Conservation (phyloP, 2,888 invertebrate species). For the Callyntrura guangdongensis region DNA sequence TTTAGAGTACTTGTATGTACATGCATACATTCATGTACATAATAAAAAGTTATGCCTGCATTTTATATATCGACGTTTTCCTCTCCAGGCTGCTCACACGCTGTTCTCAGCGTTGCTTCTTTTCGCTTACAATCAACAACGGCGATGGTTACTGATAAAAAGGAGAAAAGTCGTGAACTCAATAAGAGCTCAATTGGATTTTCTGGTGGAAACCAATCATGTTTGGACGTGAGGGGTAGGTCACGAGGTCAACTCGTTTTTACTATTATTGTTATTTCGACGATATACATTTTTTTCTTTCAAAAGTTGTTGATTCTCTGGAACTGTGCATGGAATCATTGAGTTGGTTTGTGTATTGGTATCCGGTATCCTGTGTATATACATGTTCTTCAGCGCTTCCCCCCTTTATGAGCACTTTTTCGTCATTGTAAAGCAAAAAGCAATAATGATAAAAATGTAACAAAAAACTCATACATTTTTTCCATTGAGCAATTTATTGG, state of each 20-base stretch:
- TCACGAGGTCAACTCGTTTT: conserved; percentile 74
- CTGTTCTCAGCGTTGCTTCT: neutral
- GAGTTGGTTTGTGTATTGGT: neutral
- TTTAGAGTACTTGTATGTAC: neutral
- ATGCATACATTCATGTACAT: neutral
- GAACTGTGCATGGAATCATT: neutral
- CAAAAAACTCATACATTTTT: conserved; percentile 53
- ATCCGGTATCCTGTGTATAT: neutral
- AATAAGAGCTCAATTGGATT: conserved; percentile 64
- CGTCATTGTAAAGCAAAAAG: conserved; percentile 36
- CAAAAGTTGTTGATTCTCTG: conserved; percentile 21
- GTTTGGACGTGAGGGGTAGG: conserved; percentile 75
- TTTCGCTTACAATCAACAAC: neutral
- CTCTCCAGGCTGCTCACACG: conserved; percentile 11
- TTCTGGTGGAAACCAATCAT: conserved; percentile 65
- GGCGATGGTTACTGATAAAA: conserved; percentile 14
- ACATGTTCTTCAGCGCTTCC: neutral
- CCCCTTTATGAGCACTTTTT: neutral
- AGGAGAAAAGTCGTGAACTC: conserved; percentile 56
- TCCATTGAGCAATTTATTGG: conserved; percentile 57
- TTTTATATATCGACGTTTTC: neutral
- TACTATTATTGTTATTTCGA: conserved; percentile 43
- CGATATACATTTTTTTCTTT: conserved; percentile 43
- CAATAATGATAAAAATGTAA: conserved; percentile 56
- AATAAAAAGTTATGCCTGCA: neutral